These are phyloP conservation scores for Cherax destructor DNA, from an alignment of 1,140 invertebrate species.

Conservation along the genomic window DNA sequence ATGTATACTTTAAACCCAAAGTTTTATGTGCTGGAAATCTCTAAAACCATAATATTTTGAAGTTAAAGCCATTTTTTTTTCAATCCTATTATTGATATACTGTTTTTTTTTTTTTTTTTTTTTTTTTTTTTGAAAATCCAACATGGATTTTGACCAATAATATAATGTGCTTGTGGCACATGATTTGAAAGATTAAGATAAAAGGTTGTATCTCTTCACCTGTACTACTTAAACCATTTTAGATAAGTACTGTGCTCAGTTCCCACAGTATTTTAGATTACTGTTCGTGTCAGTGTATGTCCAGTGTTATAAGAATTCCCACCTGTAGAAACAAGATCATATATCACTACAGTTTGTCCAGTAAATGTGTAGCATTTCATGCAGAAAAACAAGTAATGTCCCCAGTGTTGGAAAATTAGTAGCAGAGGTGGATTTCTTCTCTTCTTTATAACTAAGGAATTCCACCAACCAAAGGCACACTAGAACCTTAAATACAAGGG, in stretches of 20 bases:
- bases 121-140: slow-evolving; percentile 8
- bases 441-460: not conserved
- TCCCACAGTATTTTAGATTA: slow-evolving; percentile 44
- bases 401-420: not conserved
- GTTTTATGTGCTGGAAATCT: not conserved
- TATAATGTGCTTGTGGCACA: not conserved
- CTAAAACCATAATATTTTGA: not conserved
- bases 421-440: not conserved
- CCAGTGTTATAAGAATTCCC: not conserved
- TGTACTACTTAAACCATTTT: slow-evolving; percentile 17
- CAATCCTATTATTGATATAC: not conserved
- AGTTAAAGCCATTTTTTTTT: not conserved
- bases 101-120: slow-evolving; percentile 8
- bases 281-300: slow-evolving; percentile 14
- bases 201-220: slow-evolving; percentile 19
- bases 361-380: not conserved
- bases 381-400: not conserved
- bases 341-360: not conserved
- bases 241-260: slow-evolving; percentile 1
- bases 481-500: not conserved
- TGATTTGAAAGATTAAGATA: not conserved
- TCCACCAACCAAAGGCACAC: not conserved
- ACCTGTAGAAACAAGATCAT: not conserved
- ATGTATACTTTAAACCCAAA: slow-evolving; percentile 30
- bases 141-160: slow-evolving; percentile 20